Percentiles rank a stretch among this genome's conserved stretches.
phyloP scores from a whole-genome alignment of 64 coral and sea anemone species.

The Trachythela sp. region DNA sequence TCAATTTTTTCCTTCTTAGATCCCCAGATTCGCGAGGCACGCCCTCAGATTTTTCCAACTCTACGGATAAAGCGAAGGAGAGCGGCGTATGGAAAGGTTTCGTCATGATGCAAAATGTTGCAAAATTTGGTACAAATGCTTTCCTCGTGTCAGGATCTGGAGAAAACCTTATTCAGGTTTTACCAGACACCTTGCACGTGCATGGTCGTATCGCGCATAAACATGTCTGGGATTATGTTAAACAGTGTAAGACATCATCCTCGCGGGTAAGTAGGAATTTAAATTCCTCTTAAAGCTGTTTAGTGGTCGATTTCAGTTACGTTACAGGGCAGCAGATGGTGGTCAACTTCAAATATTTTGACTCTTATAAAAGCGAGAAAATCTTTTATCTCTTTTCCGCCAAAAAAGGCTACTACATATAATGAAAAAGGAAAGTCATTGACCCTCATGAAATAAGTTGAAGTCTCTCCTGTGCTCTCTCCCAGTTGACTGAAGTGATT shows the following conservation, averaged over 20 bases:
- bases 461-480: too few relatives aligned
- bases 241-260: constrained; percentile 73
- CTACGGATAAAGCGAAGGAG: constrained; percentile 15
- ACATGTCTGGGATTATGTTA: constrained; percentile 95
- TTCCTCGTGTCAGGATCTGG: constrained; percentile 79
- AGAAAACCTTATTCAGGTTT: constrained; percentile 71
- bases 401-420: too few relatives aligned
- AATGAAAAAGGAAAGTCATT: too few relatives aligned
- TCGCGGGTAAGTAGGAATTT: constrained; percentile 56
- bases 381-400: too few relatives aligned
- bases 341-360: neutral
- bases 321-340: neutral
- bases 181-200: constrained; percentile 87
- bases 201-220: constrained; percentile 87
- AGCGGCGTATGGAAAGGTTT: constrained; percentile 93
- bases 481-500: too few relatives aligned
- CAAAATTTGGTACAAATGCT: constrained; percentile 92
- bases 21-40: neutral
- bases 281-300: too few relatives aligned
- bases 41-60: neutral
- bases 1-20: neutral
- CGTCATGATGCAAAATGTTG: constrained; percentile 96
- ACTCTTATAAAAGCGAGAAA: too few relatives aligned
- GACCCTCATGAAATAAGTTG: too few relatives aligned
- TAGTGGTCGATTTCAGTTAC: neutral